These are phyloP conservation scores for Pandemis cinnamomeana DNA, from an alignment of 2,888 invertebrate genomes.

Conservation along the genomic window DNA sequence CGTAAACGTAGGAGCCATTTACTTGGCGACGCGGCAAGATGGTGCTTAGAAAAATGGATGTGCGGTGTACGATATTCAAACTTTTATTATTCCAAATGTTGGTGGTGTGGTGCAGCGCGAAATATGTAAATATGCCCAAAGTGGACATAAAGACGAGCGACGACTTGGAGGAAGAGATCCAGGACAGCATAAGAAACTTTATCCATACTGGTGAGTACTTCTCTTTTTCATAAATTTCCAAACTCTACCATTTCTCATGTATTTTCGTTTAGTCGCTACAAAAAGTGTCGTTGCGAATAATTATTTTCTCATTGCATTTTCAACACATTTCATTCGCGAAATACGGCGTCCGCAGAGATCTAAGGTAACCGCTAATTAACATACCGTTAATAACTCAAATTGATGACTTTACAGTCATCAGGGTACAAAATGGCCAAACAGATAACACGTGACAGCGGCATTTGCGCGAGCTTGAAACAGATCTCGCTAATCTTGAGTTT, in stretches of 20 bases:
- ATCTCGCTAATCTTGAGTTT: constrained; percentile 44
- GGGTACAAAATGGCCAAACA: constrained; percentile 46
- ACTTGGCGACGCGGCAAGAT: constrained; percentile 27
- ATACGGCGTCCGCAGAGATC: constrained; percentile 44
- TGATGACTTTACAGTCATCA: constrained; percentile 63
- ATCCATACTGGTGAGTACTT: constrained; percentile 74
- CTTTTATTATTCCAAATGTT: constrained; percentile 76
- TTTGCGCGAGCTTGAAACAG: constrained; percentile 25
- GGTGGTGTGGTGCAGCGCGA: constrained; percentile 74
- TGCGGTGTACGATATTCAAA: constrained; percentile 76
- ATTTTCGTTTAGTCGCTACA: no score
- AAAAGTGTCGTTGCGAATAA: not conserved
- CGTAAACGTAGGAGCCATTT: constrained; percentile 45
- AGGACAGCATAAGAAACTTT: constrained; percentile 73
- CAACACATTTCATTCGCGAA: constrained; percentile 42
- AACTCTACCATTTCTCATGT: not conserved
- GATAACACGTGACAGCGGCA: constrained; percentile 33
- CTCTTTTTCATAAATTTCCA: not conserved
- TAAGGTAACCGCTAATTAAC: constrained; percentile 44
- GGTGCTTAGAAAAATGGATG: constrained; percentile 74
- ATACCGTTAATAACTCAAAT: constrained; percentile 59
- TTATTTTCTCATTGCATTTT: constrained; percentile 42
- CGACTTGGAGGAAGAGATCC: constrained; percentile 60
- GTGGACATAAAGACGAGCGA: constrained; percentile 51
- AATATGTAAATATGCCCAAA: constrained; percentile 60